phyloP scores from a whole-genome alignment of 1,140 invertebrate species.

The Mamestra configurata region DNA sequence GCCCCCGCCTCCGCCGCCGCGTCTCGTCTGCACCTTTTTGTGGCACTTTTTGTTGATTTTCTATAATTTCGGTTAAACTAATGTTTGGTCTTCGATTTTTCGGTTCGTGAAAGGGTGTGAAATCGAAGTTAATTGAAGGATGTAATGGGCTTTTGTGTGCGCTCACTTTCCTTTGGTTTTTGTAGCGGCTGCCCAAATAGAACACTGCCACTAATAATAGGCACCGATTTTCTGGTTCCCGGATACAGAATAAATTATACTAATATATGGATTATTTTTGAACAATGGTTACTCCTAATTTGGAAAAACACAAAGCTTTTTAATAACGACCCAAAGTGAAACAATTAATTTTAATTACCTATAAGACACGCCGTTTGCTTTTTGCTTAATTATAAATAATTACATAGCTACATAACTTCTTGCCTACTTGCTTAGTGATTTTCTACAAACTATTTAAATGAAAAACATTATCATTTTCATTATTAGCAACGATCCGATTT shows the following conservation, averaged over 20 bases:
- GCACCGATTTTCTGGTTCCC: constrained; percentile 41
- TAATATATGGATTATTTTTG: constrained; percentile 34
- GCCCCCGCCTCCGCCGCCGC: constrained; percentile 65
- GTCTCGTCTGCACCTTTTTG: constrained; percentile 75
- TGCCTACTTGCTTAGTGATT: constrained; percentile 55
- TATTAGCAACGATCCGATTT: constrained; percentile 25
- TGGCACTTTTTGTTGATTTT: constrained; percentile 81
- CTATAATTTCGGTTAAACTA: constrained; percentile 87
- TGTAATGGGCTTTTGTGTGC: constrained; percentile 84
- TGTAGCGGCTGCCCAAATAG: constrained; percentile 48
- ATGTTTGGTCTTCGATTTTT: constrained; percentile 88
- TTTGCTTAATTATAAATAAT: constrained; percentile 66
- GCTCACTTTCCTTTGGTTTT: constrained; percentile 76
- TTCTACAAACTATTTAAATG: constrained; percentile 59
- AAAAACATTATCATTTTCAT: constrained; percentile 50
- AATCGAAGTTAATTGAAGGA: constrained; percentile 86
- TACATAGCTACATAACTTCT: constrained; percentile 62
- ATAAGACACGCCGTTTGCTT: constrained; percentile 65
- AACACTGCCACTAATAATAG: constrained; percentile 53
- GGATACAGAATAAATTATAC: constrained; percentile 52
- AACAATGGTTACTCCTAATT: constrained; percentile 59
- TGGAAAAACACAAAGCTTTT: constrained; percentile 58
- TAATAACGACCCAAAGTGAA: constrained; percentile 60
- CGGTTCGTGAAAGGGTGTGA: constrained; percentile 87
- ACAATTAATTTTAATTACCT: constrained; percentile 71